Base-by-base conservation (phyloP, 2,888 invertebrate species). In the Automeris io region DNA sequence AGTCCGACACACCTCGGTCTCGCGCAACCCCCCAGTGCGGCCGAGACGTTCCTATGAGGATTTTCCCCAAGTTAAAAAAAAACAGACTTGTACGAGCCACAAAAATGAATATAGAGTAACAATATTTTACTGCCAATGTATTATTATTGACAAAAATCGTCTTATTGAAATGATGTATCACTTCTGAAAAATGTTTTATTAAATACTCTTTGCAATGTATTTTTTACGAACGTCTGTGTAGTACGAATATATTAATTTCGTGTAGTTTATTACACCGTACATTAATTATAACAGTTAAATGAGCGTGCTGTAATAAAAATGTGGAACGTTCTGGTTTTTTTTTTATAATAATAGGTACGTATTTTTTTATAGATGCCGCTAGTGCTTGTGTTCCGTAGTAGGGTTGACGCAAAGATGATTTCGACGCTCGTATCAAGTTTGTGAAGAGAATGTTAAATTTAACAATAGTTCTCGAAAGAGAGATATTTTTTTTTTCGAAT, bases 271-370 rank as follows among this genome's bases (percentile, higher is more conserved):
- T 66, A 68, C 69, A 56, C 57, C 49, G 65, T 57, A 70, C 70
- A 77, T 78, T 76, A 78, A 81, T 81, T 81, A 80, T 69, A 68
- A 72, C 73, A 64, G 71, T 79, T 76, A 78, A 77, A 78, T 74
- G 71, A 72, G 67, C 72, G 70, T 62, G 59, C 54, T 56, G 66
- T 68, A 68, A 71, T 76, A 79, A 76, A 76, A 77, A 69, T 70
- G 69, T 75, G 55, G 69, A 71, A 64, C 65, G 71, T 59, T 65
- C 67, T 56, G 67, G 56, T 67, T 71, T 61, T 62, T 61, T 61
- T 63, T 49, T 57, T 53, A 36, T 40, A 40, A 40, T 40, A 36
- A 40, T 40, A 40, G 40, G 35, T 40, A 25, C 40, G 33, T 33
- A 40, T 35, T 40, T 40, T 37, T 40, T 37, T 40, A 40, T 40